Evolutionary conservation across 2,888 invertebrate species (phyloP), one percentile per base, ranked within the genome.

Genomic region (Nomada lathburiana): DNA sequence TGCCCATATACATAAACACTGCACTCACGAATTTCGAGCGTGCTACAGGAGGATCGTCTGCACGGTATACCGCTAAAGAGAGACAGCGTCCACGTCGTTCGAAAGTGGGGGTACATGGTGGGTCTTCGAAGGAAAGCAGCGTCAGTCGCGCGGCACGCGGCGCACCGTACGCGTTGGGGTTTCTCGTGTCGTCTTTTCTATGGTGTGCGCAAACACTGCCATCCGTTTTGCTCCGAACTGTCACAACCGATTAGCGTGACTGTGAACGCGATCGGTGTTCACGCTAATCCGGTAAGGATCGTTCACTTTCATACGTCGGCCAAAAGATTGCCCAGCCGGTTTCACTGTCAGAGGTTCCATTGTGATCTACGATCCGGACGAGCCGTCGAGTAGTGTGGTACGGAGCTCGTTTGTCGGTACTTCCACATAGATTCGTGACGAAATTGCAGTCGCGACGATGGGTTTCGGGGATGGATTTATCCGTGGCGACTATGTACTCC

Each of bases 121-220:
- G 80, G 85, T 83, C 70, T 67, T 80, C 78, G 76, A 82, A 78
- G 83, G 65, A 79, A 73, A 77, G 73, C 87, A 87, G 89, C 90
- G 90, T 89, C 92, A 93, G 93, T 93, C 93, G 92, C 92, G 92
- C 93, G 92, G 91, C 91, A 92, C 90, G 92, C 92, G 93, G 92
- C 90, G 90, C 90, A 90, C 90, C 89, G 92, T 89, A 90, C 92
- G 92, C 89, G 91, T 85, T 87, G 80, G 82, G 76, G 67, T 82
- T 70, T 57, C 62, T 82, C 63, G 72, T 52, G 59, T 73, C 75
- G 67, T 55, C 29, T 64, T 80, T 71, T 29, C 26, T 26, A 57
- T 73, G 80, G 80, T 86, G 76, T 68, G 77, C 44, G 55, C 36
- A 72, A 74, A 57, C 74, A 13, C 60, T 62, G 47, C 16, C 42